phyloP scores from a whole-genome alignment of 2,113 vertebrate species.

The Amblyornis subalaris region DNA sequence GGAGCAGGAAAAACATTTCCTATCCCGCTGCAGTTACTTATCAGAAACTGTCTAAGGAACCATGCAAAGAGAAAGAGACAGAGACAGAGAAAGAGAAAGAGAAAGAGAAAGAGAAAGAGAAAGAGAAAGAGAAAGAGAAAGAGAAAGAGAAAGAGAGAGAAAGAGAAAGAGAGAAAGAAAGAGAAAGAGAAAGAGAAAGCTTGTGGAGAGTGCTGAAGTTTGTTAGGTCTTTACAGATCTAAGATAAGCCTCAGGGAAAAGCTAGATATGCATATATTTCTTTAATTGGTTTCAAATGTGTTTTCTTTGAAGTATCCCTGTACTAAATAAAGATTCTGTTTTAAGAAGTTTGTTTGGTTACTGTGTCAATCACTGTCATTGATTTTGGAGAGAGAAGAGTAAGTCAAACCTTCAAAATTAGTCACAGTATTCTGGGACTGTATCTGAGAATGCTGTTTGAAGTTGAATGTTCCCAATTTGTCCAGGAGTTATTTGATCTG shows the following conservation, averaged over 20 bases:
- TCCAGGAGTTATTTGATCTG: background rate
- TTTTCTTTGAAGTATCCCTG: slow-evolving; percentile 14
- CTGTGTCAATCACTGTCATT: background rate
- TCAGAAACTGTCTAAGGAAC: background rate
- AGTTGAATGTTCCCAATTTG: background rate
- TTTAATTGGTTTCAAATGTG: slow-evolving; percentile 29
- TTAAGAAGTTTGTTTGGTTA: background rate
- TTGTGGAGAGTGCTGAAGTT: background rate
- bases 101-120: background rate
- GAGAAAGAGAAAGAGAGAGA: background rate
- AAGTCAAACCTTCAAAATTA: background rate
- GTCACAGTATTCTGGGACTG: background rate
- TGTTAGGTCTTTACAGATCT: background rate
- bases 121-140: background rate
- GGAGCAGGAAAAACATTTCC: background rate
- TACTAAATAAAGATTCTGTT: background rate
- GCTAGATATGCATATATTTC: slow-evolving; percentile 17
- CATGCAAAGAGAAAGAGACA: background rate
- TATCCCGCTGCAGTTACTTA: background rate
- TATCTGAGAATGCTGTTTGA: background rate
- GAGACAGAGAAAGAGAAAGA: fast-evolving
- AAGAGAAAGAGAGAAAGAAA: too few relatives aligned
- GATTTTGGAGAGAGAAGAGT: background rate
- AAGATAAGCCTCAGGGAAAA: slow-evolving; percentile 20
- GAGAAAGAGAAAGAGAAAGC: background rate